Evolutionary conservation across 35 echinoderm and acorn worm genomes (phyloP), one percentile per base, ranked within the genome.

Genomic region (Patiria miniata): DNA sequence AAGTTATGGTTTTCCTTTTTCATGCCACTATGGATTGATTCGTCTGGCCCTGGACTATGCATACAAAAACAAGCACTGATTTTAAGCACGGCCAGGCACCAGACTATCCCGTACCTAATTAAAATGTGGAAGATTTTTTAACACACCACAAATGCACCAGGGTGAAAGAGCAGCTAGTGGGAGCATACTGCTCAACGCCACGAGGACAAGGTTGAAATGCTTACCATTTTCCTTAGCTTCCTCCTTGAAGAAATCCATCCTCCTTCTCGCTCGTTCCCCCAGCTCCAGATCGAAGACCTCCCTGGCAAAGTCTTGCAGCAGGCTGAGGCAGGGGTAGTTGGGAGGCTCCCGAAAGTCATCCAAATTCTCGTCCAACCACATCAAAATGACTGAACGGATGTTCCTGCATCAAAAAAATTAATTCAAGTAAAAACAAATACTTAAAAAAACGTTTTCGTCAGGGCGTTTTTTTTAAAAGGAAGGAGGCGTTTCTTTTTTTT

Each of bases 301-400:
- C 22, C 51, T 36, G 15, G 93, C 93, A 86, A 99, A 91, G 40
- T 94, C 93, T 29, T 83, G 83, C 1, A 99, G 83, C 40, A 55
- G 84, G 7, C 86, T 85, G 16, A 99, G 83, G 57, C 93, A 94
- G 0, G 96, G 89, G 80, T 99, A 91, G 60, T 89, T 78, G 34
- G 96, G 96, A 14, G 86, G 86, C 52, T 99, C 84, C 65, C 79
- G 80, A 51, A 99, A 99, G 40, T 94, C 96, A 30, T 92, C 87
- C 0, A 80, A 79, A 19, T 94, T 90, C 54, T 99, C 96, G 55
- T 99, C 96, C 52, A 99, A 76, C 96, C 96, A 99, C 85, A 93
- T 92, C 39, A 94, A 83, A 4, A 98, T 39, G 1, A 98, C 92
- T 52, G 92, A 91, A 19, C 89, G 86, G 34, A 98, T 91, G 77